Evolutionary conservation across 2,888 invertebrate genomes (phyloP).

Genomic region (Lasioglossum zephyrum): DNA sequence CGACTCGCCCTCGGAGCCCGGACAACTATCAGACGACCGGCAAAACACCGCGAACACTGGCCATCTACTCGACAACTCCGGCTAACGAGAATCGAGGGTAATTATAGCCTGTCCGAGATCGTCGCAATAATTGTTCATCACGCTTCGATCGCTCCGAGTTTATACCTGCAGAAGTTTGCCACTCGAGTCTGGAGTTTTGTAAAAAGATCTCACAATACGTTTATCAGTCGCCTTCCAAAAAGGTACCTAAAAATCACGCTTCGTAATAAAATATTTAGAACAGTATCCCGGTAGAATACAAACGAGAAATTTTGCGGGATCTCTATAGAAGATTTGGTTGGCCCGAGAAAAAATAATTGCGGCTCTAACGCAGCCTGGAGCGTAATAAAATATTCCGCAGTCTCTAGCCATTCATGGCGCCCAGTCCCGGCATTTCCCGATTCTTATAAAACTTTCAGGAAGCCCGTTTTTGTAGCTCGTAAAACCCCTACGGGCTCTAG

Average conservation of each 20-base stretch:
- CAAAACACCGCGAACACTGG: neutral
- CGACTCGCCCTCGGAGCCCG: neutral
- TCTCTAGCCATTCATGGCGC: neutral
- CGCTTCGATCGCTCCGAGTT: neutral
- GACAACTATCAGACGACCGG: neutral
- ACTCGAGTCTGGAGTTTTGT: neutral
- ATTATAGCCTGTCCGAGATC: conserved; percentile 19
- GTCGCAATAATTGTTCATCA: neutral
- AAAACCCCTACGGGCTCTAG: neutral
- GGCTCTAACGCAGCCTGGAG: neutral
- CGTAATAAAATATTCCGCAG: neutral
- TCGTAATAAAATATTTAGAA: neutral
- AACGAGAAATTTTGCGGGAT: neutral
- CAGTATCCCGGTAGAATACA: neutral
- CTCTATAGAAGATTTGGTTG: neutral
- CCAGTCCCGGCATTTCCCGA: neutral
- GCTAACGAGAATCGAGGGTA: neutral
- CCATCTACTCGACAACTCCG: neutral
- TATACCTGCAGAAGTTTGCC: neutral
- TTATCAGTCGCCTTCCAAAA: neutral
- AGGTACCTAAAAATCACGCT: neutral
- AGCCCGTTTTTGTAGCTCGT: neutral
- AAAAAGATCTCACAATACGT: no score
- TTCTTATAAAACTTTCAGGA: neutral
- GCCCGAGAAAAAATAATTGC: neutral